Evolutionary conservation across 2,797 vertebrate species (phyloP), one percentile per base, ranked within the genome.

Genomic region (Enteromius mattozi): DNA sequence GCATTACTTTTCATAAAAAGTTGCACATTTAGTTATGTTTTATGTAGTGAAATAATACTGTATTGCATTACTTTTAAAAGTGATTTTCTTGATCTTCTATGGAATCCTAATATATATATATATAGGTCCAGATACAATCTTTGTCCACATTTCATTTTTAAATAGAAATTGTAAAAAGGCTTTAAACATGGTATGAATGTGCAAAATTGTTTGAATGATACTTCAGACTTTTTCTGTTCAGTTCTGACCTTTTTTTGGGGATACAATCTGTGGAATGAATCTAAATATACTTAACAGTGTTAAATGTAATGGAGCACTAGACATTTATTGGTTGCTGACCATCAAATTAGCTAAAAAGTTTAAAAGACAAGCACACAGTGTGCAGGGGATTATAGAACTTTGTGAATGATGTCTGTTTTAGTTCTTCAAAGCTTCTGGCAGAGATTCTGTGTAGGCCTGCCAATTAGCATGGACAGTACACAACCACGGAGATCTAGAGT

Each of bases 401-500:
- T 47, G 37, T 45, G 21, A 74, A 75, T 65, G 6, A 65, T 37
- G 27, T 21, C 37, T 10, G 24, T 75, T 75, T 12, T 1, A 65
- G 21, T 35, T 51, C 24, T 19, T 49, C 13, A 8, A 13, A 65
- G 69, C 40, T 12, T 30, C 19, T 45, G 49, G 68, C 24, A 5
- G 17, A 61, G 59, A 51, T 75, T 74, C 8, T 74, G 13, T 27
- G 42, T 19, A 24, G 19, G 12, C 27, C 40, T 35, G 56, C 70
- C 63, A 54, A 68, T 54, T 68, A 68, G 12, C 14, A 65, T 27
- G 4, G 49, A 51, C 16, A 76, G 37, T 76, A 21, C 66, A 54
- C 17, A 83, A 68, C 71, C 33, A 14, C 59, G n/a, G 72, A 68
- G 61, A 33, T 83, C 24, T 56, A 68, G 24, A 66, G 47, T 76